phyloP scores from a whole-genome alignment of 2,797 vertebrate species.

The Sparus aurata region DNA sequence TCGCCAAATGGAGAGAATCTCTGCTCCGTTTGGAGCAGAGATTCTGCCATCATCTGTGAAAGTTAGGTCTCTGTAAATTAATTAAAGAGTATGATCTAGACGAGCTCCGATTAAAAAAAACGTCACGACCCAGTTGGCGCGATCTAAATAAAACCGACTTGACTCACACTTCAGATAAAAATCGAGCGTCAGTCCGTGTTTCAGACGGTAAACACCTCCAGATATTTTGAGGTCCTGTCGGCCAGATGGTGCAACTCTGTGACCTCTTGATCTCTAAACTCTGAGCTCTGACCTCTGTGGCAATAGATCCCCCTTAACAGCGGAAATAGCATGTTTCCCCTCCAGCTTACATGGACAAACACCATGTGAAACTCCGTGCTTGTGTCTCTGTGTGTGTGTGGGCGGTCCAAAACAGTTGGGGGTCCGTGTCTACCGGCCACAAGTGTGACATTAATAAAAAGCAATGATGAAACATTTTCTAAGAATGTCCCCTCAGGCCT shows the following conservation, averaged over 20 bases:
- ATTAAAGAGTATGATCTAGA: too few species aligned
- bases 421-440: constrained; percentile 35
- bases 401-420: constrained; percentile 44
- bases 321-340: constrained; percentile 72
- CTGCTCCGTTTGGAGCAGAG: too few species aligned
- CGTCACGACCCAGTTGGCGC: too few species aligned
- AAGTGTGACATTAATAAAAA: constrained; percentile 58
- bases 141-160: too few species aligned
- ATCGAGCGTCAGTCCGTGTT: background rate
- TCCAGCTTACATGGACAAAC: constrained; percentile 52
- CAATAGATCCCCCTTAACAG: constrained; percentile 52
- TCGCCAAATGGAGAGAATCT: too few species aligned
- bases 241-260: constrained; percentile 69
- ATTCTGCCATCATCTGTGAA: too few species aligned
- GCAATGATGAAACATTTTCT: constrained; percentile 46
- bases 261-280: constrained; percentile 70
- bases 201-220: constrained; percentile 20
- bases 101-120: too few species aligned
- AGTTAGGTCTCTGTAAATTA: too few species aligned
- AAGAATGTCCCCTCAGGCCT: constrained; percentile 21
- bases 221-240: constrained; percentile 62
- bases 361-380: constrained; percentile 13
- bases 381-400: constrained; percentile 10
- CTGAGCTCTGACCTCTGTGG: constrained; percentile 62
- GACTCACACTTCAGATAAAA: background rate